Percentiles rank a stretch among this genome's conserved stretches.
Evolutionary conservation across 2,113 vertebrate species (phyloP).

Genomic region (Ptychochromis oligacanthus): DNA sequence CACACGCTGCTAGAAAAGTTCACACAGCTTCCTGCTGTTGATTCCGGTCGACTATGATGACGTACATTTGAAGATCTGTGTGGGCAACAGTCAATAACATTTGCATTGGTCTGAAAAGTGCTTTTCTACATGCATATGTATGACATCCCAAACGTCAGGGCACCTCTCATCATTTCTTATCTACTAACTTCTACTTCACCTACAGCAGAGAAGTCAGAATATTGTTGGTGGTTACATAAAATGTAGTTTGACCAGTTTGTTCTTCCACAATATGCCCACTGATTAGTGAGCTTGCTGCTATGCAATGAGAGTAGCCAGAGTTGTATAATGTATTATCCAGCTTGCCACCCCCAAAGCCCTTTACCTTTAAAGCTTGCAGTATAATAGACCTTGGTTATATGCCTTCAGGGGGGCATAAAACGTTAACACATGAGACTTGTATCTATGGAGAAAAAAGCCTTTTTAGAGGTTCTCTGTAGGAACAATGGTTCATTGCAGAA

Average conservation of each 20-base stretch:
- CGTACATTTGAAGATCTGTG: slow-evolving; percentile 11
- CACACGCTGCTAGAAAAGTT: slow-evolving; percentile 4
- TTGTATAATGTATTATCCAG: slow-evolving; percentile 24
- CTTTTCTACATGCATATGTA: slow-evolving; percentile 62
- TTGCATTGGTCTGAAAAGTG: slow-evolving; percentile 56
- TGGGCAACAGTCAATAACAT: slow-evolving; percentile 27
- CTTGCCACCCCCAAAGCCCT: not conserved
- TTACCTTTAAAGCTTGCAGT: slow-evolving; percentile 2
- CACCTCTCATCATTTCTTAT: slow-evolving; percentile 28
- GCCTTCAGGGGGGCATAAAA: slow-evolving; percentile 26
- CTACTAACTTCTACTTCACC: not conserved
- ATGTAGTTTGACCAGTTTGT: not conserved
- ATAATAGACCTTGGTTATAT: slow-evolving; percentile 39
- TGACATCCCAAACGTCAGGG: slow-evolving; percentile 17
- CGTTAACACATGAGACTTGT: slow-evolving; percentile 9
- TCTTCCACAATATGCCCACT: slow-evolving; percentile 6
- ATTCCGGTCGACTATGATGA: not conserved
- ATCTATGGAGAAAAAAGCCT: slow-evolving; percentile 5
- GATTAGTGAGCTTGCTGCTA: slow-evolving; percentile 10
- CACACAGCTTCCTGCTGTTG: not conserved
- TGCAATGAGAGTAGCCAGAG: slow-evolving; percentile 9
- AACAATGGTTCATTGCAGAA: slow-evolving; percentile 13
- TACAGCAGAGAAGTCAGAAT: not conserved
- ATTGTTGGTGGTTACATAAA: not conserved
- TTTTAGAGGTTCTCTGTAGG: slow-evolving; percentile 20